These are phyloP conservation scores for Aegithalos caudatus DNA, from an alignment of 2,113 vertebrate species.

Conservation along the genomic window DNA sequence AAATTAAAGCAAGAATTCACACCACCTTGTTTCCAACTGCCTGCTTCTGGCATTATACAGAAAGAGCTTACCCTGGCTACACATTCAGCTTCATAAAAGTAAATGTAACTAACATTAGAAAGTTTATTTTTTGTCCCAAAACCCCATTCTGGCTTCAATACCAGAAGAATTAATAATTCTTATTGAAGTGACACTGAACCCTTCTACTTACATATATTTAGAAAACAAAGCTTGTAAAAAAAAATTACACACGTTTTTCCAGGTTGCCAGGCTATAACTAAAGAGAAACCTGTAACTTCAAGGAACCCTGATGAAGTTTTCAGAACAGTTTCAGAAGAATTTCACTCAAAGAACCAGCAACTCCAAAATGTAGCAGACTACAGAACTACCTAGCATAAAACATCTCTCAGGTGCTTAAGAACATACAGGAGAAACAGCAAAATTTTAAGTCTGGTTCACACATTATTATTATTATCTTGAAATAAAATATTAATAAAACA, in stretches of 20 bases:
- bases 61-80: background rate
- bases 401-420: background rate
- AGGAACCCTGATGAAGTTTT: background rate
- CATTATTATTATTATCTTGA: background rate
- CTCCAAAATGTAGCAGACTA: background rate
- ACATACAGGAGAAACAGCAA: background rate
- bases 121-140: background rate
- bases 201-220: background rate
- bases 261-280: background rate
- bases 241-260: background rate
- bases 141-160: background rate
- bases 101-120: background rate
- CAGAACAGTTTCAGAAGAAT: background rate
- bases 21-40: background rate
- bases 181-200: background rate
- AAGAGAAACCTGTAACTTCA: background rate
- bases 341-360: background rate
- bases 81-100: background rate
- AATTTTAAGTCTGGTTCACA: background rate
- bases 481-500: background rate
- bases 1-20: background rate
- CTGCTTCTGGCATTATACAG: background rate
- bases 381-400: background rate
- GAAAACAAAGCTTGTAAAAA: background rate
- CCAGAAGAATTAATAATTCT: background rate